Base-by-base conservation (phyloP, 2,888 invertebrate genomes). In the Diadegma fenestrale region DNA sequence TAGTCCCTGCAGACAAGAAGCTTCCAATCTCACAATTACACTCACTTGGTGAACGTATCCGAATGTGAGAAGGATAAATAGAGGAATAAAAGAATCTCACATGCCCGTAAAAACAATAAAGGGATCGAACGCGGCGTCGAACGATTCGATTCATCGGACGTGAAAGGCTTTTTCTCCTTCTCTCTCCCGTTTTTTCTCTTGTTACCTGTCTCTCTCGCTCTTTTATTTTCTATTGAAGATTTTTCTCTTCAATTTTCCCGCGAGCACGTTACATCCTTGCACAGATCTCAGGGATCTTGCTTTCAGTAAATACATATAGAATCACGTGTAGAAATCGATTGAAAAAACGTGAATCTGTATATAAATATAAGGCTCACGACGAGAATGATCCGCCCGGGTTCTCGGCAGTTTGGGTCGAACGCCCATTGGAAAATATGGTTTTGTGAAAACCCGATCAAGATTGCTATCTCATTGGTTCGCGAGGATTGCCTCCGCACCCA, bases 191-290 rank as follows among this genome's bases (percentile, higher is more conserved):
- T 58, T 12, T 26, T 26, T 30, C 43, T 45, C 22, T 41, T 17
- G 30, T 51, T 80, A 26, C 64, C 37, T 80, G 12, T 26, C 43
- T 80, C 51, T 30, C 73, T 72, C 37, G 14, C 33, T 48, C 45
- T 64, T 64, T 66, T 66, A 37, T 19, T 66, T 77, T 66, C 66
- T 22, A 68, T 41, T 76, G 66, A 58, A 76, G 85, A 85, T 82
- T 80, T 85, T 82, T 80, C 82, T 85, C 80, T 85, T 82, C 80
- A 85, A 82, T 82, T 85, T 85, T 72, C 82, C 85, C 19, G 76
- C 72, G 75, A 78, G 54, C 41, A 45, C 82, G 82, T 85, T 85
- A 82, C 75, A 71, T 82, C 73, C 71, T 66, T 64, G 58, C 69
- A 30, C 77, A 43, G 43, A 68, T 79, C 61, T 43, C 51, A 30